phyloP scores from a whole-genome alignment of 2,113 vertebrate species.

The Poecile atricapillus region DNA sequence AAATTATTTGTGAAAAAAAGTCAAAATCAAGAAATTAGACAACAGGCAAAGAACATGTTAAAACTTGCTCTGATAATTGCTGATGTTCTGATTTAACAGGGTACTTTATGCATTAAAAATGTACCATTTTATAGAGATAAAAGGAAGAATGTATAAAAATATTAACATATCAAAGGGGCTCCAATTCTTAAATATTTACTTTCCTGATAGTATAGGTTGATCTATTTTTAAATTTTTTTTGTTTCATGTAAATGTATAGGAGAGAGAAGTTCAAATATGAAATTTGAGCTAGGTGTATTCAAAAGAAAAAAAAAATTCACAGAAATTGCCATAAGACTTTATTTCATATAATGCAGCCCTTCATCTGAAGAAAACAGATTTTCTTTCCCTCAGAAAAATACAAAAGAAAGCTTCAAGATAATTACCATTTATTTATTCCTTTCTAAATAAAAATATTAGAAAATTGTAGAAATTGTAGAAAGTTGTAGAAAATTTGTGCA shows the following conservation, averaged over 20 bases:
- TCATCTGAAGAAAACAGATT: background rate
- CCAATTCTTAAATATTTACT: background rate
- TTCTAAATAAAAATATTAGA: background rate
- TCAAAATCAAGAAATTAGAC: slow-evolving; percentile 51
- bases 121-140: background rate
- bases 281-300: background rate
- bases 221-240: background rate
- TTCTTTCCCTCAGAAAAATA: too few species aligned
- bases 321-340: background rate
- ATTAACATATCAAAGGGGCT: background rate
- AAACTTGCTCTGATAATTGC: background rate
- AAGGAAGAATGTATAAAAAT: background rate
- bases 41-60: background rate
- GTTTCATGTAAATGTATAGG: background rate
- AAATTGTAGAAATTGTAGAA: too few species aligned
- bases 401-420: background rate
- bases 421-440: background rate
- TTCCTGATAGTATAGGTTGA: background rate
- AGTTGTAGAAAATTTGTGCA: background rate
- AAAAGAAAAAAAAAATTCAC: background rate
- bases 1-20: slow-evolving; percentile 60
- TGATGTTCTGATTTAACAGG: background rate
- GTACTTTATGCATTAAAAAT: background rate
- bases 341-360: background rate
- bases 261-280: background rate